Evolutionary conservation across 1,140 invertebrate genomes (phyloP).

Genomic region (Temnothorax longispinosus): DNA sequence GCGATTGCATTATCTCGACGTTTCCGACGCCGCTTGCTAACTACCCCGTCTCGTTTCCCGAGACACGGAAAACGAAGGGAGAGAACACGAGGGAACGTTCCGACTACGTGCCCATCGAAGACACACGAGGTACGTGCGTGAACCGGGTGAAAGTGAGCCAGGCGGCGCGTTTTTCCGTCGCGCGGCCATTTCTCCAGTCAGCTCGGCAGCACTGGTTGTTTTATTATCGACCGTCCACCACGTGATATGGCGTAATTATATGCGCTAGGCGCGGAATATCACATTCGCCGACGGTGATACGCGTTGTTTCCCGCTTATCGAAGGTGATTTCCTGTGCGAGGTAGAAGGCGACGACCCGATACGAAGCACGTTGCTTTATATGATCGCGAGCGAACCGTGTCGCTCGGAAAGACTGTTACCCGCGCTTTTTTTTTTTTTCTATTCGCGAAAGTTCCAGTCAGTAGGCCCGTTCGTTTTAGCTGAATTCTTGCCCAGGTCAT

Average conservation of each 20-base stretch:
- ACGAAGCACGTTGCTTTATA: not conserved
- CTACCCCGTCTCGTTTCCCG: too few species aligned
- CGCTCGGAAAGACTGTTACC: not conserved
- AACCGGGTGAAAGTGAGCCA: not conserved
- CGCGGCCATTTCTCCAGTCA: not conserved
- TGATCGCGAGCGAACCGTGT: not conserved
- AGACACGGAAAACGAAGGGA: too few species aligned
- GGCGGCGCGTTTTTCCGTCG: not conserved
- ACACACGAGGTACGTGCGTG: not conserved
- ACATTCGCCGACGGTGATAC: not conserved
- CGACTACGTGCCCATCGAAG: not conserved
- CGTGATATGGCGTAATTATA: slow-evolving; percentile 10
- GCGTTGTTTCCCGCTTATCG: not conserved
- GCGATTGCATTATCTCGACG: not conserved
- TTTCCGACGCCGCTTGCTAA: not conserved
- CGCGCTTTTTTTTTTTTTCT: not conserved
- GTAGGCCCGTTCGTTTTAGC: not conserved
- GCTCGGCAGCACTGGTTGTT: not conserved
- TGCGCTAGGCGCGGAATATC: not conserved
- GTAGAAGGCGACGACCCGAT: not conserved
- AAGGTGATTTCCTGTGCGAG: not conserved
- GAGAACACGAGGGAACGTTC: not conserved
- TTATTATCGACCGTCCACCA: slow-evolving; percentile 17
- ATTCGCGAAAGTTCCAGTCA: not conserved
- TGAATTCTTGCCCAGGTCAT: too few species aligned